Evolutionary conservation across 2,888 invertebrate species (phyloP), one percentile per base, ranked within the genome.

Genomic region (Drepana falcataria): DNA sequence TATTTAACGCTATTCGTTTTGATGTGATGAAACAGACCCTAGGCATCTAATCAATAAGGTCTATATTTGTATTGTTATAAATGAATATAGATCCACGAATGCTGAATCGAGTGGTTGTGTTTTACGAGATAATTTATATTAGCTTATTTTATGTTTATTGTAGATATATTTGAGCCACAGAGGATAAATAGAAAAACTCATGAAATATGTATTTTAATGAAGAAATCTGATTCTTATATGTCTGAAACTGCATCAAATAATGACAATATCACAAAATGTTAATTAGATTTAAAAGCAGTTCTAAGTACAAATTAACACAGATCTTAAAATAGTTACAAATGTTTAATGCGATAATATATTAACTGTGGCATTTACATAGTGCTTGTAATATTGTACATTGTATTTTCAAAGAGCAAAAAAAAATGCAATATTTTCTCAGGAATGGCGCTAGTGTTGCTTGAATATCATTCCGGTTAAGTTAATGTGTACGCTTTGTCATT

Each of bases 401-500:
- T 3, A 9, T 44, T 7, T 44, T 9, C 6, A 44, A 21, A 21
- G 21, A 21, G 21, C 7, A 40, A 40, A 40, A 37, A 37, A 4
- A 37, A 37, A 3, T 37, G 5, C 37, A 37, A 37, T 37, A 4
- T 37, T 4, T 37, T 0, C 37, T 21, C 37, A 5, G 73, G 71
- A 75, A 71, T 77, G 77, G 80, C 81, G 79, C 78, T 78, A 74
- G 76, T 73, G 75, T 81, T 77, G 86, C 82, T 81, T 84, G 71
- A 68, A 75, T 83, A 83, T 85, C 87, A 87, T 88, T 87, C 87
- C 87, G 82, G 81, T 79, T 71, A 66, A 73, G 70, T 75, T 64
- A 9, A 40, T 40, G 51, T 51, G 37, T 40, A 49, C 40, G 37
- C 33, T 51, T 7, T 48, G 35, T 21, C 35, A 35, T 37, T 35